Evolutionary conservation across 2,797 vertebrate genomes (phyloP).

Genomic region (Emys orbicularis): DNA sequence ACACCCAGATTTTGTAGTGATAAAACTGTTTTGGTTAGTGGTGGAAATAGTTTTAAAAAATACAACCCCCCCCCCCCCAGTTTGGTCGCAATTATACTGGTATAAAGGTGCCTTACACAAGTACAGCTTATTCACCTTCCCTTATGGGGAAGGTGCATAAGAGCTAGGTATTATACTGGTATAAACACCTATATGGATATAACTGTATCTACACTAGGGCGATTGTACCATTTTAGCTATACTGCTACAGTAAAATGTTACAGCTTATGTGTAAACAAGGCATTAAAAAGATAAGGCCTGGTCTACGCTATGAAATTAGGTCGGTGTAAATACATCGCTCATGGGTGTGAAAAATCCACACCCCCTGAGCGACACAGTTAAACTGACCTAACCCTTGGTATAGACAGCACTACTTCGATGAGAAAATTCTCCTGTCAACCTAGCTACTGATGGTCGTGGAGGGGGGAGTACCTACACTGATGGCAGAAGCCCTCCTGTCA

Average conservation of each 20-base stretch:
- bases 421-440: background rate
- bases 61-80: background rate
- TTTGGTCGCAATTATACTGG: background rate
- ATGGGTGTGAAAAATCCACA: background rate
- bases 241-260: constrained; percentile 2
- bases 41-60: background rate
- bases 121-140: background rate
- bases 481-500: background rate
- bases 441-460: background rate
- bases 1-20: background rate
- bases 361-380: background rate
- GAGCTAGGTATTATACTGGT: background rate
- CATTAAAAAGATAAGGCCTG: background rate
- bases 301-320: background rate
- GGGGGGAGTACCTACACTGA: background rate
- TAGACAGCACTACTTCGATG: background rate
- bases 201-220: background rate
- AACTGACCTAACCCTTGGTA: background rate
- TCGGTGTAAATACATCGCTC: background rate
- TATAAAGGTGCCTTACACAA: background rate
- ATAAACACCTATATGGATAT: background rate
- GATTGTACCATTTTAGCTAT: constrained; percentile 6
- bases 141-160: background rate
- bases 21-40: background rate
- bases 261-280: background rate